Percentiles rank a stretch among this genome's conserved stretches.
Conservation (phyloP, 2,888 invertebrate species). For the Apamea anceps region DNA sequence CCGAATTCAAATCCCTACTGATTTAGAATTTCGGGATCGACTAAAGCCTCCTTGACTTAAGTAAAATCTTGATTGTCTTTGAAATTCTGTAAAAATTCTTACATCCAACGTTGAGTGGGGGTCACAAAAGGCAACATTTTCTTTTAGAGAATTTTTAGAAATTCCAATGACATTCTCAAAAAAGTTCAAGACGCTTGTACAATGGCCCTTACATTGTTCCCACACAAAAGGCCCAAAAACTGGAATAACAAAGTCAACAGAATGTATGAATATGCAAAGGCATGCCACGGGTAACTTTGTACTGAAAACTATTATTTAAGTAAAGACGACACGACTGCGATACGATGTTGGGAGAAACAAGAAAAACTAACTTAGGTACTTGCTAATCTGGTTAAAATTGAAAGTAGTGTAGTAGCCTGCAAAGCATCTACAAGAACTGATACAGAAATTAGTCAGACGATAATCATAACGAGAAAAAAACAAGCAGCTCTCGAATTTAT, state of each 20-base stretch:
- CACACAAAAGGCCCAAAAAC: conserved; percentile 59
- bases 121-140: conserved; percentile 21
- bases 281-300: conserved; percentile 49
- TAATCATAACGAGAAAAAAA: too few relatives aligned
- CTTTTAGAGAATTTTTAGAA: conserved; percentile 37
- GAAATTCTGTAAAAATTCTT: background rate
- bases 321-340: conserved; percentile 30
- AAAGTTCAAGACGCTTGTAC: conserved; percentile 44
- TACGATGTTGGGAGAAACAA: background rate
- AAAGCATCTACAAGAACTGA: background rate
- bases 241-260: conserved; percentile 57
- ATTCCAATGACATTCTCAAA: conserved; percentile 42
- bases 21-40: conserved; percentile 11
- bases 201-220: conserved; percentile 60
- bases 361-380: background rate
- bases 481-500: background rate
- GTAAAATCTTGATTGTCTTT: conserved; percentile 9
- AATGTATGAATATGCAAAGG: conserved; percentile 66
- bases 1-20: conserved; percentile 22
- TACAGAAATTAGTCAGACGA: background rate
- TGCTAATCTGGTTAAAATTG: background rate
- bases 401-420: background rate
- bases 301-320: conserved; percentile 34
- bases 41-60: background rate
- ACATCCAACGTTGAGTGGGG: background rate